Percentiles rank a stretch among this genome's conserved stretches.
Conservation (phyloP, 2,797 vertebrate genomes). For the Nyctalus aviator region DNA sequence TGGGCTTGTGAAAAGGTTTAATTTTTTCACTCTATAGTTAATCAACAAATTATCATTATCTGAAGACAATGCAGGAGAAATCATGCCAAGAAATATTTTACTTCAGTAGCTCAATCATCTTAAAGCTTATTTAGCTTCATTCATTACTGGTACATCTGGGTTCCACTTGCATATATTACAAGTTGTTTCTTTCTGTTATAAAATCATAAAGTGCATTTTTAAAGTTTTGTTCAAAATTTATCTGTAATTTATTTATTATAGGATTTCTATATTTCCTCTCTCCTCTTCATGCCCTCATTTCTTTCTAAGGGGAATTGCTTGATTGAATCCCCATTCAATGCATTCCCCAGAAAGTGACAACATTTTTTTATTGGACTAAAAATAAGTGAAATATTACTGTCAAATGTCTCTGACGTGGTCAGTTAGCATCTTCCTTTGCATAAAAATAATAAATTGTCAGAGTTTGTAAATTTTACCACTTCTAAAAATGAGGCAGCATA, state of each 20-base stretch:
- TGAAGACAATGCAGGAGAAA: neutral
- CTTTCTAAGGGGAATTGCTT: neutral
- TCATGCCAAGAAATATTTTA: neutral
- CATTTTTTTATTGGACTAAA: neutral
- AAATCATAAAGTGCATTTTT: neutral
- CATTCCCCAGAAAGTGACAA: neutral
- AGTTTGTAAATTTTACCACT: neutral
- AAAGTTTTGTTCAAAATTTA: neutral
- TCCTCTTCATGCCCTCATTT: neutral
- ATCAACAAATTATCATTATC: neutral
- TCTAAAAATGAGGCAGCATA: neutral
- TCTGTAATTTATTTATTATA: neutral
- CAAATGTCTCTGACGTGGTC: slow-evolving; percentile 4
- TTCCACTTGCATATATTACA: neutral
- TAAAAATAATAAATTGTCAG: neutral
- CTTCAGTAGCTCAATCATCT: neutral
- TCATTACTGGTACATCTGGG: neutral
- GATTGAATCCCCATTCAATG: neutral
- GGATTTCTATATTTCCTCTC: neutral
- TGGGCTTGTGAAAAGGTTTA: neutral
- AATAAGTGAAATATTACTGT: slow-evolving; percentile 25
- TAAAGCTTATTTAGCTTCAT: neutral
- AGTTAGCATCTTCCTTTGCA: slow-evolving; percentile 11
- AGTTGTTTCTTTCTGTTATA: neutral
- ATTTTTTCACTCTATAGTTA: neutral